Conservation (phyloP, 35 echinoderm and acorn worm species). For the Apostichopus californicus region DNA sequence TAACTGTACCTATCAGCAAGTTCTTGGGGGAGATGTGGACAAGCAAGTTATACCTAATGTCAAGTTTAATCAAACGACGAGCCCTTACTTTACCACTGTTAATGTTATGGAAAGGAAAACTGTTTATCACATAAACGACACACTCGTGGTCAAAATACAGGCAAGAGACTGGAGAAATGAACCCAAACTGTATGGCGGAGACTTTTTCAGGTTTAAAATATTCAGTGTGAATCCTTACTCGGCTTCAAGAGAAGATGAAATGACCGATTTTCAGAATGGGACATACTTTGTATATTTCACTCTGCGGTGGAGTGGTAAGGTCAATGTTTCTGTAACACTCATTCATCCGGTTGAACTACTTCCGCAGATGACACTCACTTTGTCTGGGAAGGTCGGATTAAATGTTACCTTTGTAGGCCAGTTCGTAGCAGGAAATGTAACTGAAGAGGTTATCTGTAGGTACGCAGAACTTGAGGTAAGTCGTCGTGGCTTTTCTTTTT, state of each 20-base stretch:
- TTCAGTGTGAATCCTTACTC: constrained; percentile 6
- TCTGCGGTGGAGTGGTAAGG: constrained; percentile 24
- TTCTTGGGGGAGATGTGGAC: too few species aligned
- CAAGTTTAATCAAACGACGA: neutral
- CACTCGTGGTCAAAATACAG: neutral
- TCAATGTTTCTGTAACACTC: neutral
- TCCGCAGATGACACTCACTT: neutral
- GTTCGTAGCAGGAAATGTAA: neutral
- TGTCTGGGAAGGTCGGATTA: neutral
- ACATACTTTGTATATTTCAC: constrained; percentile 45
- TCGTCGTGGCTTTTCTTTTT: neutral
- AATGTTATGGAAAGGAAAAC: neutral
- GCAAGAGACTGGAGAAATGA: constrained; percentile 10
- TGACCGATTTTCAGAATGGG: constrained; percentile 33
- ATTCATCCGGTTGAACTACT: constrained; percentile 12
- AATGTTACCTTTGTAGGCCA: neutral
- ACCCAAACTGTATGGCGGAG: constrained; percentile 29
- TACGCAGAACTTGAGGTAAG: constrained; percentile 29
- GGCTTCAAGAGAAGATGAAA: neutral
- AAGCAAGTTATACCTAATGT: neutral
- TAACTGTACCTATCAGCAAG: too few species aligned
- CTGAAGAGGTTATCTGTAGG: constrained; percentile 18
- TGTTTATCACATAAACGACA: neutral
- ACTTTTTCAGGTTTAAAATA: constrained; percentile 19
- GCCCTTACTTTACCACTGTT: neutral